These are phyloP conservation scores for Dryococelus australis DNA, from an alignment of 2,888 invertebrate species.

Conservation along the genomic window DNA sequence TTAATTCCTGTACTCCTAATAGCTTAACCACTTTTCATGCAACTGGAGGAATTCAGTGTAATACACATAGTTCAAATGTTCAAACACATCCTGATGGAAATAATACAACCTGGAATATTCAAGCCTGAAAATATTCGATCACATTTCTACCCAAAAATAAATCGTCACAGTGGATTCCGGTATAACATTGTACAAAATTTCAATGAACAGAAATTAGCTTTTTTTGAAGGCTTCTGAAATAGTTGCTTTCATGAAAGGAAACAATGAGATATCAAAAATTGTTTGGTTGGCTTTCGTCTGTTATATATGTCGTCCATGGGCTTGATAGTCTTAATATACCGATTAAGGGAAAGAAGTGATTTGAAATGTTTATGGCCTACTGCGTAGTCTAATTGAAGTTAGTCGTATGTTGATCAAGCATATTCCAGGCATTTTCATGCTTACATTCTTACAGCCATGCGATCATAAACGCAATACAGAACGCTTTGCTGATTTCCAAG, in stretches of 20 bases:
- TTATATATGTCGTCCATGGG: neutral
- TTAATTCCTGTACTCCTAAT: neutral
- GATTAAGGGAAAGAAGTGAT: constrained; percentile 20
- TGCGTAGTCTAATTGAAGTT: neutral
- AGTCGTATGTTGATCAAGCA: constrained; percentile 7
- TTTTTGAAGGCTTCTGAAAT: constrained; percentile 7
- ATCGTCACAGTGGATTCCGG: neutral
- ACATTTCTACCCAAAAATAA: neutral
- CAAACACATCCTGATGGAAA: constrained; percentile 1
- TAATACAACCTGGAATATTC: neutral
- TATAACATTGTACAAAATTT: neutral
- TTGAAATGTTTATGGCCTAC: constrained; percentile 3
- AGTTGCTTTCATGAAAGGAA: neutral
- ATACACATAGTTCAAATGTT: constrained; percentile 1
- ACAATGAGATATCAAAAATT: neutral
- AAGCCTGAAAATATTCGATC: neutral
- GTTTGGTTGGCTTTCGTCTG: neutral
- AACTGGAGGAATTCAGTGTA: constrained; percentile 9
- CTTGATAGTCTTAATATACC: neutral
- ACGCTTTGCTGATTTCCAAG: neutral
- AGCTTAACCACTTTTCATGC: constrained; percentile 6
- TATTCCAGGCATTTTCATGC: neutral
- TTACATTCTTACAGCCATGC: neutral
- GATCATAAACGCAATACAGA: constrained; percentile 1
- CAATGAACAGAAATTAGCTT: neutral